These are phyloP conservation scores for Phenganax stokvisi DNA, from an alignment of 92 coral and sea anemone genomes.

Conservation along the genomic window DNA sequence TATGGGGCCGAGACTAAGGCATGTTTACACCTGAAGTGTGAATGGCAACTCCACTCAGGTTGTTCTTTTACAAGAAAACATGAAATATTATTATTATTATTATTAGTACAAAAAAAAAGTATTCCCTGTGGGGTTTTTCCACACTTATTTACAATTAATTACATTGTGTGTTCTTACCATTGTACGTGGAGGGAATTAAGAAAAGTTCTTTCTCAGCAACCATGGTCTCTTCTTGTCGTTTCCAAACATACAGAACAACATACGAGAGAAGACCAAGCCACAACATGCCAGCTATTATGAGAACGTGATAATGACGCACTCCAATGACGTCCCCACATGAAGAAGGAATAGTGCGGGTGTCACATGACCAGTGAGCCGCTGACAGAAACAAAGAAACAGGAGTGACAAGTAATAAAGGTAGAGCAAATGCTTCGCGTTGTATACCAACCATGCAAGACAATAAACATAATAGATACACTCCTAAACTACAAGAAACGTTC, in stretches of 20 bases:
- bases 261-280: conserved; percentile 27
- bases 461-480: conserved; percentile 45
- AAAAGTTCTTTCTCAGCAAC: conserved; percentile 26
- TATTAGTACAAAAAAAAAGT: no score
- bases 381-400: conserved; percentile 43
- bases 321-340: conserved; percentile 27
- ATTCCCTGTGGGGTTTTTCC: not conserved
- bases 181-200: conserved; percentile 29
- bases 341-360: conserved; percentile 11
- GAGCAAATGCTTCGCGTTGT: conserved; percentile 50
- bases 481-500: conserved; percentile 45
- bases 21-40: no score
- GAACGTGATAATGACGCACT: conserved; percentile 24
- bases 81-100: no score
- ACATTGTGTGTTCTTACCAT: conserved; percentile 22
- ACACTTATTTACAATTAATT: not conserved
- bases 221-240: conserved; percentile 22
- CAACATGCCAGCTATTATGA: conserved; percentile 24
- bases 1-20: no score
- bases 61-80: no score
- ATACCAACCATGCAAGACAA: conserved; percentile 49
- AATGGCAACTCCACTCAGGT: no score
- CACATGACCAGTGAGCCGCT: conserved; percentile 28
- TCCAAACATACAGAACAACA: conserved; percentile 31
- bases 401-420: conserved; percentile 45